Evolutionary conservation across 2,797 vertebrate species (phyloP).

Genomic region (Mormyrops boulengeri): DNA sequence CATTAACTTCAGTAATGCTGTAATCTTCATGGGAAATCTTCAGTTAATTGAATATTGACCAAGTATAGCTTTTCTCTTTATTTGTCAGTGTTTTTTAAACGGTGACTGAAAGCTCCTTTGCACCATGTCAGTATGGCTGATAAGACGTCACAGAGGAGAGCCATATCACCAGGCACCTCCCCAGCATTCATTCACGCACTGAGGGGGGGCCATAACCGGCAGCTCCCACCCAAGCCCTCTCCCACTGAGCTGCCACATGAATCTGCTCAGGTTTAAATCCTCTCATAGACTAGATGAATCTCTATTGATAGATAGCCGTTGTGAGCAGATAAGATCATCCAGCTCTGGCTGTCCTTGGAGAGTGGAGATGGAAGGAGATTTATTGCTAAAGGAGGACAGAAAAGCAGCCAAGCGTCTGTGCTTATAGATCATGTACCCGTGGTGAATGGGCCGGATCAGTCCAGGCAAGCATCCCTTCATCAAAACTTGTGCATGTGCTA

Average conservation of each 20-base stretch:
- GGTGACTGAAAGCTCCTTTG: not conserved
- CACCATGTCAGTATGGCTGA: not conserved
- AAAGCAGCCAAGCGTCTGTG: not conserved
- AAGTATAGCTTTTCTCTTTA: not conserved
- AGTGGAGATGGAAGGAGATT: not conserved
- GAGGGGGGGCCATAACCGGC: not conserved
- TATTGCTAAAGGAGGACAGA: not conserved
- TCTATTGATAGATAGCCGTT: not conserved
- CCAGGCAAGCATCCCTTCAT: not conserved
- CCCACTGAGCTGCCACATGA: not conserved
- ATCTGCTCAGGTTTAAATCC: not conserved
- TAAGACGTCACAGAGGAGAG: not conserved
- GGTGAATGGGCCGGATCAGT: not conserved
- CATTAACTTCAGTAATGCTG: not conserved
- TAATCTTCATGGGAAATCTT: conserved; percentile 27
- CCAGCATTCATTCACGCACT: not conserved
- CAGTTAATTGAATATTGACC: conserved; percentile 38
- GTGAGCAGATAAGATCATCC: not conserved
- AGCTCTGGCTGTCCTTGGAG: not conserved
- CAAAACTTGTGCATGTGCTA: not conserved
- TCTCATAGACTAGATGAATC: not conserved
- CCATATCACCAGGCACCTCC: not conserved
- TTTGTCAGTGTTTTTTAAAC: not conserved
- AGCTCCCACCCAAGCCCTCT: not conserved
- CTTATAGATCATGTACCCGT: not conserved